Evolutionary conservation across 92 coral and sea anemone species (phyloP), one percentile per base, ranked within the genome.

Genomic region (Palythoa grandis): DNA sequence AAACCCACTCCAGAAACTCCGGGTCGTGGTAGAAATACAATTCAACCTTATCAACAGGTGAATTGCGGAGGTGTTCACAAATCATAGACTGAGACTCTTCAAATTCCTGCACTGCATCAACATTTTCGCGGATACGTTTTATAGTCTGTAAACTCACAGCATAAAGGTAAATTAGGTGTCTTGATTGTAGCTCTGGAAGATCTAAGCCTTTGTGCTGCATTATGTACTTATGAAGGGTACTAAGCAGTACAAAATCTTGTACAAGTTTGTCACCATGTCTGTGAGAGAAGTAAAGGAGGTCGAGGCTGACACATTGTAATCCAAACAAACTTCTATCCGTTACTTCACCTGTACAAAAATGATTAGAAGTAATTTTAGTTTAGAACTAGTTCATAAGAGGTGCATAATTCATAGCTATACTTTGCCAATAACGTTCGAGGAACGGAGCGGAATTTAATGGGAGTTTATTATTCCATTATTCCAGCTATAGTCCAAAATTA

Each of bases 301-400:
- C 95, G 38, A 91, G 90, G 39, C 93, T 91, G 29, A 80, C 87
- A 77, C 96, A 92, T 72, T 97, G 99, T 37, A 90, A 89, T 14
- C 88, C 86, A 79, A 90, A 92, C 24, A 97, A 93, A 24, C 88
- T 68, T 54, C 75, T 56, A 70, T 97, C 99, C n/a, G 86, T 74
- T 16, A 94, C 82, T 17, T 84, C 78, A 35, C 74, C 83, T 50
- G 94, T 53, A 24, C 1, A 7, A 22, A 80, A 63, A 38, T 2
- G 43, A 43, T 47, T 47, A 7, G 29, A 47, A 69, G 17, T 11
- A 2, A 65, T 7, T 22, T 43, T 16, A 14, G 17, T 15, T 13
- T 15, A 24, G 17, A 50, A 11, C 39, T 11, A 43, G 10, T 68
- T 68, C 39, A n/a, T 50, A 1, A 75, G 53, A 52, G 11, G 1